These are phyloP conservation scores for Leptopilina syphax DNA, from an alignment of 2,888 invertebrate species.

Conservation along the genomic window DNA sequence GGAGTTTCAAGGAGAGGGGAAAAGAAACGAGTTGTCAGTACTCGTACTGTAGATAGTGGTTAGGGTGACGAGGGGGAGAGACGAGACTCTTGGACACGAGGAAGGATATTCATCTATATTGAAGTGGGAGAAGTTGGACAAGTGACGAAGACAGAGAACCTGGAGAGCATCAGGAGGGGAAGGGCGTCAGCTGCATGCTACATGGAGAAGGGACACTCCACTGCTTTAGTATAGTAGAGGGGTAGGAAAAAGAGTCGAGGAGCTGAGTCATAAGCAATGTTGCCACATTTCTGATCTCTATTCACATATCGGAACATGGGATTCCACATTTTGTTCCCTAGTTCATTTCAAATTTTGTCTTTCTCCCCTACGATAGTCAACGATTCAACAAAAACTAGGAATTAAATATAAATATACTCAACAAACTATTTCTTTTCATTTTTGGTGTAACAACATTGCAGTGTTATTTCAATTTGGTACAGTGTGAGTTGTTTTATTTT, in stretches of 20 bases:
- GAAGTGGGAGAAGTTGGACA: slow-evolving; percentile 44
- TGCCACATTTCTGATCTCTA: slow-evolving; percentile 69
- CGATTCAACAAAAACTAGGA: too few relatives aligned
- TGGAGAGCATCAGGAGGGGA: slow-evolving; percentile 59
- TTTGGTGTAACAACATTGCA: too few relatives aligned
- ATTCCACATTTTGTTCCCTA: neutral
- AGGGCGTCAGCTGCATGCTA: slow-evolving; percentile 74
- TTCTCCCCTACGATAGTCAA: slow-evolving; percentile 1
- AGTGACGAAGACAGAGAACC: slow-evolving; percentile 55
- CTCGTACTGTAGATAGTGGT: slow-evolving; percentile 48
- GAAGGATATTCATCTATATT: slow-evolving; percentile 41
- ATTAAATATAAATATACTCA: too few relatives aligned
- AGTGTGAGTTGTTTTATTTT: neutral
- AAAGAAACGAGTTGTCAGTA: slow-evolving; percentile 49
- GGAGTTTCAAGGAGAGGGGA: slow-evolving; percentile 41
- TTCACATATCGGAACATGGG: slow-evolving; percentile 38
- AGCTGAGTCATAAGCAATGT: slow-evolving; percentile 76
- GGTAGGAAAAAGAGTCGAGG: slow-evolving; percentile 65
- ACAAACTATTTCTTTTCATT: too few relatives aligned
- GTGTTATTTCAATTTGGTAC: too few relatives aligned
- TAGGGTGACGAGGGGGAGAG: slow-evolving; percentile 58
- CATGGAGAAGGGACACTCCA: slow-evolving; percentile 53
- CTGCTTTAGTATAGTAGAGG: slow-evolving; percentile 44
- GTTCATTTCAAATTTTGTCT: slow-evolving; percentile 24
- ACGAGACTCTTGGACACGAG: slow-evolving; percentile 61